phyloP scores from a whole-genome alignment of 2,797 vertebrate genomes.

The Xiphorhynchus erythropygius region DNA sequence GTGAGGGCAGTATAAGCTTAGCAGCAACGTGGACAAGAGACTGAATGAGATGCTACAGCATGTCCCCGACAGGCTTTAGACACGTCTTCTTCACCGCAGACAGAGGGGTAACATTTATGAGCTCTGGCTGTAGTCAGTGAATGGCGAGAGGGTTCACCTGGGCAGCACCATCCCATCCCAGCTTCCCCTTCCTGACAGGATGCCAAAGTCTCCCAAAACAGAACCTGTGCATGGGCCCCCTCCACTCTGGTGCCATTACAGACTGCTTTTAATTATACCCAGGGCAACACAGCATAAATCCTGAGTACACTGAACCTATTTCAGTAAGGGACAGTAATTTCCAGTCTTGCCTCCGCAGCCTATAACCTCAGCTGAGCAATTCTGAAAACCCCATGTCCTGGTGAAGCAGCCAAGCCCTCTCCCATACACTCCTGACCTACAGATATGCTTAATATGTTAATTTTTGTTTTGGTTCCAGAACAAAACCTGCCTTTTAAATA shows the following conservation, averaged over 20 bases:
- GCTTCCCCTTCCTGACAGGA: not conserved
- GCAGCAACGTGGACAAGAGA: fast-evolving
- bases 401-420: constrained; percentile 19
- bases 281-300: not conserved
- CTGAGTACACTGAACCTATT: not conserved
- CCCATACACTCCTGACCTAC: constrained; percentile 67
- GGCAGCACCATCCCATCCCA: not conserved
- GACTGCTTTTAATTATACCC: not conserved
- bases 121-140: not conserved
- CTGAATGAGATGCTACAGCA: not conserved
- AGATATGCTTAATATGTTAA: constrained; percentile 76
- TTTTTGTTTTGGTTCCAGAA: constrained; percentile 79
- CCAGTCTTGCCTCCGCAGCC: not conserved
- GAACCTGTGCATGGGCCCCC: not conserved
- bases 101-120: fast-evolving
- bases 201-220: not conserved
- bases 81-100: not conserved
- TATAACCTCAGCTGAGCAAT: not conserved
- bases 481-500: constrained; percentile 78
- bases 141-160: not conserved
- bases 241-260: fast-evolving
- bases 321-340: not conserved
- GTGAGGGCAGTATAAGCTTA: not conserved
- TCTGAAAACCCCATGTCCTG: not conserved
- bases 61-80: not conserved